Evolutionary conservation across 37 sponge, comb jelly and placozoan genomes (phyloP), one percentile per base, ranked within the genome.

Genomic region (Cladorhizidae sp.): DNA sequence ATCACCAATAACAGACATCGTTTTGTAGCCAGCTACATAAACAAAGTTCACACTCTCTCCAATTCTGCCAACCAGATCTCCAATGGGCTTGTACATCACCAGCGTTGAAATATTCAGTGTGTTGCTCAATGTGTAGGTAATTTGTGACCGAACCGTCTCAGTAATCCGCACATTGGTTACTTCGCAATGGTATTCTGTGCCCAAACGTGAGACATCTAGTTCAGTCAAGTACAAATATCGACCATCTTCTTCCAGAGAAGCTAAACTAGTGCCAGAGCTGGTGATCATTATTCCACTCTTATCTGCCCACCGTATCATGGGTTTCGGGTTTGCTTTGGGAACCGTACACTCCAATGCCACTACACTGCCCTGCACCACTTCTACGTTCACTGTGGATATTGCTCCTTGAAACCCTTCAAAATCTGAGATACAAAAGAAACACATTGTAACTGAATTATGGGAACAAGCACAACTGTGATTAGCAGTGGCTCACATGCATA

Each of bases 401-500:
- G 42, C 8, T 3, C 6, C 23, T 11, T 15, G 40, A 59, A 81
- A 81, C 6, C 82, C 82, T 9, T n/a, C n/a, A n/a, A n/a, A 32
- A 81, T n/a, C n/a, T n/a, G n/a, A n/a, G n/a, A n/a, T n/a, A n/a
- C n/a, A n/a, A n/a, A n/a, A n/a, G n/a, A n/a, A 81, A 81, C 72
- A 25, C 82, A 72, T 39, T n/a, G n/a, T n/a, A n/a, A n/a, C n/a
- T n/a, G n/a, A n/a, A n/a, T n/a, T n/a, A n/a, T 8, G 42, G 49
- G 23, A 37, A 50, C 28, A 67, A 31, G 31, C 43, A 37, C 41
- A 1, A 81, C 22, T 14, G 1, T 21, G 23, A 3, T 64, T 29
- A 38, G 17, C 58, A 3, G 57, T n/a, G n/a, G n/a, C 88, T 76
- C 63, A 87, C 88, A 59, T 68, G 88, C 64, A 64, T 64, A 70